These are phyloP conservation scores for Nothoprocta perdicaria DNA, from an alignment of 2,113 vertebrate genomes.

Conservation along the genomic window DNA sequence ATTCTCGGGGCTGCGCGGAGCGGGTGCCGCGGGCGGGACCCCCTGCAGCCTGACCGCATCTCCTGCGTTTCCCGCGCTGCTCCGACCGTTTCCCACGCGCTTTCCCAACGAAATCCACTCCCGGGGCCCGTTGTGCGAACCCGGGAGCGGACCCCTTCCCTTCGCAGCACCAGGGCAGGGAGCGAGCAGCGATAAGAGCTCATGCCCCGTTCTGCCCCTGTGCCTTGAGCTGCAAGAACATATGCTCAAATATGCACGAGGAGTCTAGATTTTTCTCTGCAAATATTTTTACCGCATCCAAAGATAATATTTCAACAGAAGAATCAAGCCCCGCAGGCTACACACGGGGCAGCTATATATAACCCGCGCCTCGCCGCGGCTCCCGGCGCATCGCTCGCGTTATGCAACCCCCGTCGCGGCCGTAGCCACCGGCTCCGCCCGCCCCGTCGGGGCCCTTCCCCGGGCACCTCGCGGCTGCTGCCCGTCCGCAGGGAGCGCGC, in stretches of 20 bases:
- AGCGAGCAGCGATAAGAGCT: background rate
- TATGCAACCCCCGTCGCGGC: conserved; percentile 54
- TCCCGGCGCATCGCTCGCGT: conserved; percentile 53
- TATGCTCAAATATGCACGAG: conserved; percentile 65
- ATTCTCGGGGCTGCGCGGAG: background rate
- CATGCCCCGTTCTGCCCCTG: conserved; percentile 44
- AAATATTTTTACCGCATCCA: conserved; percentile 72
- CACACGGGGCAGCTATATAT: conserved; percentile 67
- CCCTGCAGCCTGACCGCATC: background rate
- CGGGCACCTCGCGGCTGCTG: background rate
- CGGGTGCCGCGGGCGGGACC: background rate
- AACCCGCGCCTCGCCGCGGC: conserved; percentile 60
- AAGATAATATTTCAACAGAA: conserved; percentile 75
- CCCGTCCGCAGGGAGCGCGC: background rate
- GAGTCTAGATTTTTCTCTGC: conserved; percentile 68
- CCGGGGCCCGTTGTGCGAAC: too few species aligned
- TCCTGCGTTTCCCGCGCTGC: background rate
- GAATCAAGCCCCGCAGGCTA: conserved; percentile 71
- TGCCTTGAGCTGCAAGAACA: conserved; percentile 57
- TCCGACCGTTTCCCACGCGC: too few species aligned
- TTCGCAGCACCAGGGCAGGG: background rate
- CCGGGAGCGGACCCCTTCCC: background rate
- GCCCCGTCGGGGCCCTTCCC: conserved; percentile 39
- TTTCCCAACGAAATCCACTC: conserved; percentile 21
- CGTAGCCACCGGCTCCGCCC: conserved; percentile 57